Evolutionary conservation across 2,113 vertebrate genomes (phyloP).

Genomic region (Tragelaphus scriptus): DNA sequence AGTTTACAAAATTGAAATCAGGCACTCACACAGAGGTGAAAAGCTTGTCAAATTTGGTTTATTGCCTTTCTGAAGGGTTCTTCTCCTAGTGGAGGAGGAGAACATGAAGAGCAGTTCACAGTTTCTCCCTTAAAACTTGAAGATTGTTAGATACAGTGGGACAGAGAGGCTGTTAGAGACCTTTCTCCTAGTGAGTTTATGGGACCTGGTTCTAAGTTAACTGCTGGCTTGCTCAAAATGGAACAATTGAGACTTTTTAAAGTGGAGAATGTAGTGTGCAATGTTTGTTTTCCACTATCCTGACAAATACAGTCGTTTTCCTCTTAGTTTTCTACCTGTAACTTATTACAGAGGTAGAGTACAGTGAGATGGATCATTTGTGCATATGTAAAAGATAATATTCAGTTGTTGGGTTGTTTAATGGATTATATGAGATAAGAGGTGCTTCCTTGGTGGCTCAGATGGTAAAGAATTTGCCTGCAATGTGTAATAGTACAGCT

Average conservation of each 20-base stretch:
- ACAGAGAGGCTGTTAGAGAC: neutral
- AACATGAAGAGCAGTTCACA: neutral
- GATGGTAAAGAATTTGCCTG: neutral
- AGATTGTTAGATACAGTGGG: neutral
- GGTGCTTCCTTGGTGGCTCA: neutral
- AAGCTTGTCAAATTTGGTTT: slow-evolving; percentile 24
- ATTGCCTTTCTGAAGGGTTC: neutral
- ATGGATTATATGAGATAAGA: slow-evolving; percentile 25
- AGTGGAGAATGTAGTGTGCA: neutral
- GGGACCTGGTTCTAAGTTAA: neutral
- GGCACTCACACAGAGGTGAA: neutral
- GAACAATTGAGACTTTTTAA: slow-evolving; percentile 35
- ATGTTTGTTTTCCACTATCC: neutral
- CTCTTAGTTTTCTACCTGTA: neutral
- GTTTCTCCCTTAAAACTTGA: slow-evolving; percentile 37
- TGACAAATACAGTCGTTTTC: neutral
- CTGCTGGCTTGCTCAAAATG: neutral
- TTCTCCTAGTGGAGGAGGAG: neutral
- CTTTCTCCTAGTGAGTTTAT: neutral
- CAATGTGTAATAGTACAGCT: neutral
- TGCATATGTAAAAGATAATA: neutral
- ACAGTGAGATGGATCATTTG: neutral
- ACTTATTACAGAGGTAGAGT: neutral
- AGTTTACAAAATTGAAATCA: slow-evolving; percentile 4
- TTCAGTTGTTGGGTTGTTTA: neutral